Evolutionary conservation across 1,140 invertebrate genomes (phyloP).

Genomic region (Eriocheir sinensis): DNA sequence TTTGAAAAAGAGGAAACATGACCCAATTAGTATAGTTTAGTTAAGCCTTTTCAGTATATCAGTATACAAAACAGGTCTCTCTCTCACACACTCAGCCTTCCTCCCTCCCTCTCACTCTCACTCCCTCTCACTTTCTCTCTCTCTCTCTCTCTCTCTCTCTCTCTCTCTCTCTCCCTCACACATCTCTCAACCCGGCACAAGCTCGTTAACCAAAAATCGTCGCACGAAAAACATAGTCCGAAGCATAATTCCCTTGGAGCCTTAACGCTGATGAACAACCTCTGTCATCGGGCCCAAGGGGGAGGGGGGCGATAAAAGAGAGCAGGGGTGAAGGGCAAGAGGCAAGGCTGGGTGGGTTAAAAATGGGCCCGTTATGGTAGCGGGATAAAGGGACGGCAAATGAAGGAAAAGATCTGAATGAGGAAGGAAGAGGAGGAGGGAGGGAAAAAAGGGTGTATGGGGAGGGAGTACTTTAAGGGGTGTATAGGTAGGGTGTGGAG

Average conservation of each 20-base stretch:
- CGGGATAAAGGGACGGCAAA: neutral
- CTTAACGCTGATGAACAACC: too few species aligned
- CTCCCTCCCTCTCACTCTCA: conserved; percentile 37
- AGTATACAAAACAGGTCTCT: neutral
- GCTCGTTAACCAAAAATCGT: neutral
- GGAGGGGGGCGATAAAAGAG: neutral
- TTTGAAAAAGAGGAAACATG: neutral
- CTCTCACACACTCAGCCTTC: conserved; percentile 2
- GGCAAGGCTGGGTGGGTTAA: neutral
- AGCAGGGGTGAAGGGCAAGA: neutral
- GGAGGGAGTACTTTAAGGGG: too few species aligned
- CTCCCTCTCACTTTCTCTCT: conserved; percentile 2
- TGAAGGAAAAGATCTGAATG: neutral
- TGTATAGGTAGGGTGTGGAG: too few species aligned
- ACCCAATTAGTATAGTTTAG: neutral
- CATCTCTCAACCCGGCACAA: neutral
- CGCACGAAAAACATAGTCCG: neutral
- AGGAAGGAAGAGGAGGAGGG: neutral
- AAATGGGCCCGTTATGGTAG: neutral
- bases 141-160: neutral
- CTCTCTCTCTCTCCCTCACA: neutral
- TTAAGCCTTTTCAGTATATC: neutral
- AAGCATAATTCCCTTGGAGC: neutral
- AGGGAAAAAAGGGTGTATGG: too few species aligned
- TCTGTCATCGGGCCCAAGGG: too few species aligned